phyloP scores from a whole-genome alignment of 2,113 vertebrate genomes.

The Chamaetylas fuelleborni region DNA sequence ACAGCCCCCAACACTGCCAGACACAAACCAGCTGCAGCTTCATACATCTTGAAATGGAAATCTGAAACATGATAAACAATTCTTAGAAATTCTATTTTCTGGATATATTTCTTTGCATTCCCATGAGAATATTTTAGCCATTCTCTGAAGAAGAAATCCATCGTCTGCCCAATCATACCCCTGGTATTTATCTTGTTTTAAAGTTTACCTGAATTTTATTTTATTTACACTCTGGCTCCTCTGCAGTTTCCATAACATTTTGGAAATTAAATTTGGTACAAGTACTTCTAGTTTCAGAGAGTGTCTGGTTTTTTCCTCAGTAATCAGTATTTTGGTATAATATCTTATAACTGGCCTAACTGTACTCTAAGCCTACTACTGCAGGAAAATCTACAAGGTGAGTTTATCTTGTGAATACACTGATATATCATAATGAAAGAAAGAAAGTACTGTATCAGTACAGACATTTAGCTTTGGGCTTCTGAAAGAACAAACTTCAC shows the following conservation, averaged over 20 bases:
- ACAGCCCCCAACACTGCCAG: not conserved
- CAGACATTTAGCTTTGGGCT: not conserved
- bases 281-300: not conserved
- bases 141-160: not conserved
- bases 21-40: not conserved
- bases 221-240: not conserved
- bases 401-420: not conserved
- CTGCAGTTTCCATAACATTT: not conserved
- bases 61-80: not conserved
- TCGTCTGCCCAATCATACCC: fast-evolving
- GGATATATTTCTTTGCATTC: not conserved
- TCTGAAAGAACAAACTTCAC: not conserved
- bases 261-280: not conserved
- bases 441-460: not conserved
- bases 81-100: not conserved
- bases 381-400: not conserved
- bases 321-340: not conserved
- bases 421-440: not conserved
- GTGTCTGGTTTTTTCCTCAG: not conserved
- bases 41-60: not conserved
- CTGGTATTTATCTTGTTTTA: not conserved
- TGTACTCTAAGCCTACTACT: not conserved
- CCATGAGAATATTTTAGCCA: not conserved
- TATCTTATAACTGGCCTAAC: not conserved
- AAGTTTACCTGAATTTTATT: not conserved